A percentile compares a stretch with the other conserved stretches of the same genome.
These are phyloP conservation scores for Melipona quadrifasciata DNA, from an alignment of 1,140 invertebrate species.

Conservation along the genomic window DNA sequence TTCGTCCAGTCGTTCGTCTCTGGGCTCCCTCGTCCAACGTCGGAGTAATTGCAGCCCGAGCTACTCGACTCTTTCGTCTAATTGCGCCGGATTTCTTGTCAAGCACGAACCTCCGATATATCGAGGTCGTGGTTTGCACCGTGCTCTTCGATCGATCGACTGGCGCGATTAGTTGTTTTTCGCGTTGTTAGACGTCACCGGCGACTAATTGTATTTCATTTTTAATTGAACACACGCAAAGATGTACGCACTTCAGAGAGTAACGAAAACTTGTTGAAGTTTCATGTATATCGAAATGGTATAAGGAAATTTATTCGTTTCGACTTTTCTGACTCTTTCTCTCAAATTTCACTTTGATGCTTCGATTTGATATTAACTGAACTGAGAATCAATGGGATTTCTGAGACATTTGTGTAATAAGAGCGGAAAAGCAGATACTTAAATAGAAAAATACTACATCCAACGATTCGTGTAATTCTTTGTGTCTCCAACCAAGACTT, in stretches of 20 bases:
- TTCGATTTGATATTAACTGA: too few relatives aligned
- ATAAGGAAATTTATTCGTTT: not conserved
- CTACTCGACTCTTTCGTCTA: slow-evolving; percentile 63
- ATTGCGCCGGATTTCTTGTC: slow-evolving; percentile 73
- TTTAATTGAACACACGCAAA: too few relatives aligned
- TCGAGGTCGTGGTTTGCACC: slow-evolving; percentile 51
- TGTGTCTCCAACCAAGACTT: too few relatives aligned
- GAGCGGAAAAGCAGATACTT: too few relatives aligned
- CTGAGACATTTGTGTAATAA: too few relatives aligned
- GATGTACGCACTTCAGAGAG: too few relatives aligned
- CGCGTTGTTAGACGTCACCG: too few relatives aligned
- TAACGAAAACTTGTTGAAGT: too few relatives aligned
- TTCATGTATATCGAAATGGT: too few relatives aligned
- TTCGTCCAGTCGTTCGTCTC: slow-evolving; percentile 45
- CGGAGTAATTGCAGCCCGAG: slow-evolving; percentile 68
- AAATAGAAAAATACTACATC: too few relatives aligned
- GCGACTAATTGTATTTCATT: not conserved
- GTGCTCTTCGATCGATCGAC: slow-evolving; percentile 17
- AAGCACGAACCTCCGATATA: slow-evolving; percentile 67
- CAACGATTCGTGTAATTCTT: too few relatives aligned
- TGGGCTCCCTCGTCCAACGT: slow-evolving; percentile 17
- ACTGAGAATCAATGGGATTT: too few relatives aligned
- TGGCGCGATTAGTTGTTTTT: not conserved
- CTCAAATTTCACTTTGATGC: not conserved
- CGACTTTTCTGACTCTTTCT: not conserved